Evolutionary conservation across 2,113 vertebrate genomes (phyloP), one percentile per base, ranked within the genome.

Genomic region (Rhizomys pruinosus): DNA sequence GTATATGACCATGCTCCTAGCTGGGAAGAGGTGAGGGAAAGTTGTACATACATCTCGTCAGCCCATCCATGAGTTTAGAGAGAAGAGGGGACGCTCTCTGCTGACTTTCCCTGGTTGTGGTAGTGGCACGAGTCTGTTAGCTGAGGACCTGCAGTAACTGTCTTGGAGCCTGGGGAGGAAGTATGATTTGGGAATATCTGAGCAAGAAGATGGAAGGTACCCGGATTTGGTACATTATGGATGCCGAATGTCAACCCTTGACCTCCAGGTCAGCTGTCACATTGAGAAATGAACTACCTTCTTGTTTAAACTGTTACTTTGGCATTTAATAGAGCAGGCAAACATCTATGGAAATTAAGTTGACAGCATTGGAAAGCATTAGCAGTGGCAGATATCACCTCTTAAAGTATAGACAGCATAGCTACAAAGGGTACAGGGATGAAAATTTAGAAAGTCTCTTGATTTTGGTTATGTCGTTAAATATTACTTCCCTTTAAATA

Each of bases 401-500:
- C 61, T 16, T 15, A 34, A 87, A 27, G 5, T 90, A 34, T 84
- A 27, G 20, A 23, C 23, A 89, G 73, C 64, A 84, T 29, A 82
- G 10, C 69, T 82, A 44, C 5, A 82, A 76, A 80, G 42, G 7
- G 27, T 59, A 25, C 52, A 9, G n/a, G 20, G 17, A 61, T 94
- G 63, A 74, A 29, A n/a, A 12, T 88, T 74, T 84, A 87, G 61
- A 61, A 93, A 23, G 32, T 66, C 19, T 66, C 7, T 68, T 80
- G 59, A 27, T n/a, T 79, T 71, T 59, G 17, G 73, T 87, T 82
- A 1, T 39, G 71, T 79, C n/a, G 34, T 63, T 94, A 66, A 47
- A 19, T 87, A n/a, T 87, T 64, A 27, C 27, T 44, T 3, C 4
- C 92, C 52, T 93, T 77, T 63, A 84, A 95, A 61, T 77, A 91